These are phyloP conservation scores for Acanthosepion esculentum DNA, from an alignment of 2,888 invertebrate species.

Conservation along the genomic window DNA sequence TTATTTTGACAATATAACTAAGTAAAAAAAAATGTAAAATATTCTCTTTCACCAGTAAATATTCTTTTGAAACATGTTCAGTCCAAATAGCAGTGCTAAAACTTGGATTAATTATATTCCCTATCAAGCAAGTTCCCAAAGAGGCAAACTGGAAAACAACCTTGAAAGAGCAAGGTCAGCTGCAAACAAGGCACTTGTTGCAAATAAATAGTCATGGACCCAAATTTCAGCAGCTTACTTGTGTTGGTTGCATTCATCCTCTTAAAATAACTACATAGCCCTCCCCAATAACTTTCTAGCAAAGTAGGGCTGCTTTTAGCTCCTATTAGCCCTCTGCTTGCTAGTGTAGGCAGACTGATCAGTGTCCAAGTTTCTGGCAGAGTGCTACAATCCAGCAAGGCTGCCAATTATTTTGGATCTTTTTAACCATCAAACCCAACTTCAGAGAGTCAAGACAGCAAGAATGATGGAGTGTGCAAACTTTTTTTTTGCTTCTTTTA, in stretches of 20 bases:
- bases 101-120: background rate
- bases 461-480: background rate
- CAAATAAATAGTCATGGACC: background rate
- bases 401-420: background rate
- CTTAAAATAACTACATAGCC: background rate
- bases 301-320: background rate
- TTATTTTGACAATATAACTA: too few species aligned
- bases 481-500: background rate
- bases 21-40: background rate
- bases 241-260: background rate
- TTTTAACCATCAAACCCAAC: background rate
- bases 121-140: background rate
- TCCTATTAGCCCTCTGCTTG: background rate
- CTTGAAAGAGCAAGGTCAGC: background rate
- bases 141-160: background rate
- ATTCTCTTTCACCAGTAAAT: background rate
- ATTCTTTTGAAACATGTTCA: background rate
- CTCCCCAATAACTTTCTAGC: background rate
- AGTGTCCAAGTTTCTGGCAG: background rate
- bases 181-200: constrained; percentile 1
- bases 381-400: background rate
- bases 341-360: background rate
- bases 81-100: background rate
- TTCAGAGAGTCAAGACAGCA: background rate
- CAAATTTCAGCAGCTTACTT: background rate